Percentiles rank a stretch among this genome's conserved stretches.
phyloP scores from a whole-genome alignment of 1,140 invertebrate genomes.

The Cydia splendana region DNA sequence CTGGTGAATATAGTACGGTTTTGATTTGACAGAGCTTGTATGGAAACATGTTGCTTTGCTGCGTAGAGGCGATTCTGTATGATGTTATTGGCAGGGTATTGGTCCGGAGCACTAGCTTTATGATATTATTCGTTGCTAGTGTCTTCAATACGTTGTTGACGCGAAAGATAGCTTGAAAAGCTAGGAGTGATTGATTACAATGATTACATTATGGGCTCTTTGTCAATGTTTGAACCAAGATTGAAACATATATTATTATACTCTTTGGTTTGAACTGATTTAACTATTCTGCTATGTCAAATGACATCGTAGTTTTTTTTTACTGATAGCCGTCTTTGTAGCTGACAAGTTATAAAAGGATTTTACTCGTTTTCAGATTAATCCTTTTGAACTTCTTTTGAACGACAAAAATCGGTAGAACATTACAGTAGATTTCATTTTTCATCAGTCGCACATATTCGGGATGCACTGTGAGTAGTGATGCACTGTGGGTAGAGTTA shows the following conservation, averaged over 20 bases:
- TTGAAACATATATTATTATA: no score
- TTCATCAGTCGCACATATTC: no score
- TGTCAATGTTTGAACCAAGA: neutral
- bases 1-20: neutral
- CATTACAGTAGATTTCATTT: no score
- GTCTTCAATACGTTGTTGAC: neutral
- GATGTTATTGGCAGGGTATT: neutral
- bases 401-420: no score
- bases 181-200: no score
- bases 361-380: neutral
- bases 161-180: neutral
- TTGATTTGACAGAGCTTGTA: slow-evolving; percentile 4
- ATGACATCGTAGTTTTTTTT: neutral
- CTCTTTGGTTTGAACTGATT: no score
- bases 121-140: neutral
- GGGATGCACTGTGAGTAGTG: no score
- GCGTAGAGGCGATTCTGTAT: neutral
- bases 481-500: no score
- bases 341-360: neutral
- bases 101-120: neutral
- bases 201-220: neutral
- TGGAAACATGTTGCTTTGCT: neutral
- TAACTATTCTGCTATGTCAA: neutral
- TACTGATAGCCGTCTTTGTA: neutral
- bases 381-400: no score